Base-by-base conservation (phyloP, 2,113 vertebrate species). In the Passer domesticus region DNA sequence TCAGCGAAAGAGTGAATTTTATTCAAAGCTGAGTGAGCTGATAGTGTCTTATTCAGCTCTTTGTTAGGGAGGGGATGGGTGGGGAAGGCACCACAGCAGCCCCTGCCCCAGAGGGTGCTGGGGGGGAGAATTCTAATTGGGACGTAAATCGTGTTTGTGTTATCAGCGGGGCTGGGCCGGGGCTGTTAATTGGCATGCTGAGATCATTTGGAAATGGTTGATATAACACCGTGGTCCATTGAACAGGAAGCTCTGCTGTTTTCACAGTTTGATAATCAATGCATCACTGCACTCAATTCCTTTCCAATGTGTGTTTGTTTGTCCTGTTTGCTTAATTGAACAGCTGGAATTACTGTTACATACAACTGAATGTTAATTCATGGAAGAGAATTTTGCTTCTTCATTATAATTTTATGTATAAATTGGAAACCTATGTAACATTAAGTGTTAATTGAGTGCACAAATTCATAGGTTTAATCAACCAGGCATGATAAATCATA, bases 301-400 rank as follows among this genome's bases (percentile, higher is more conserved):
- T 97, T 97, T 96, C 85, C 89, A 97, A 96, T 96, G 94, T 92
- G 94, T 96, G 97, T 97, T 97, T 97, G 96, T 97, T 98, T 97
- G 97, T 98, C 97, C 98, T 97, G 94, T 96, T 97, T 97, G 97
- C 97, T 98, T 98, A 98, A 98, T 97, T 98, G 97, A 98, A 98
- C 97, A 98, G 97, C 98, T 97, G 97, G 98, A 97, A 98, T 98
- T 98, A 98, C 96, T 92, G 95, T 97, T 98, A 98, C 98, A 96
- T 98, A 94, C 94, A 98, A 97, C 96, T 97, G 97, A 98, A 98
- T 97, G 96, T 97, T 98, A 98, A 98, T 98, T 98, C 95, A 87
- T 79, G 79, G 62, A 88, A 95, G 96, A 96, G 84, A 89, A 89
- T 94, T 93, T 87, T 95, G 87, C 96, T 97, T 91, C 91, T 94